Conservation (phyloP, 2,888 invertebrate genomes). For the Drosophila parthenogenetica region DNA sequence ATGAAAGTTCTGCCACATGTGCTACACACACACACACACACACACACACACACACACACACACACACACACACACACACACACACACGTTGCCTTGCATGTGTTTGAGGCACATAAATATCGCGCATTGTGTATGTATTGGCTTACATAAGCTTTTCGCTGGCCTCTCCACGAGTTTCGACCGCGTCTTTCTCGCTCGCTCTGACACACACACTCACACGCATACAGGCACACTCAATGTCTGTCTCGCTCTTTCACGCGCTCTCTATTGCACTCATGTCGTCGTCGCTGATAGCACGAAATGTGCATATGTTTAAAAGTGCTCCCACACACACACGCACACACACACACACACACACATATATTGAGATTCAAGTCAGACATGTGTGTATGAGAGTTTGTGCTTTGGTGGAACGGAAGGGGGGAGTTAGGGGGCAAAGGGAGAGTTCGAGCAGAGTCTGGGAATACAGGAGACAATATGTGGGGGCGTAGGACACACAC, state of each 20-base stretch:
- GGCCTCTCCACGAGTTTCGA: constrained; percentile 64
- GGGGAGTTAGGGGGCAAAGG: too few species aligned
- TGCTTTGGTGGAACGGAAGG: constrained; percentile 30
- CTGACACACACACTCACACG: constrained; percentile 31
- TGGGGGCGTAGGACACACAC: constrained; percentile 55
- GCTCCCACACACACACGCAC: constrained; percentile 59
- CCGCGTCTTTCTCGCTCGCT: constrained; percentile 39
- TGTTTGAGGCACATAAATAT: constrained; percentile 57
- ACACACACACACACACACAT: constrained; percentile 20
- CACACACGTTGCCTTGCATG: constrained; percentile 13
- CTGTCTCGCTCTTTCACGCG: constrained; percentile 48
- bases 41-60: constrained; percentile 44
- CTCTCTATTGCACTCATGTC: constrained; percentile 62
- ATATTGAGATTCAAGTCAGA: constrained; percentile 26
- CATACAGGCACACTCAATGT: background rate
- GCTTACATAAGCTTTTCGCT: constrained; percentile 77
- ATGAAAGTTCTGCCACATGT: constrained; percentile 63
- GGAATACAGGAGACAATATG: constrained; percentile 66
- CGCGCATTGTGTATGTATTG: constrained; percentile 78
- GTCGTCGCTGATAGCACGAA: constrained; percentile 77
- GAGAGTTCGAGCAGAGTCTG: background rate
- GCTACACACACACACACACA: constrained; percentile 41
- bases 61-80: constrained; percentile 36
- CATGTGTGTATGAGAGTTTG: constrained; percentile 25
- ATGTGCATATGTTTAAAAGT: constrained; percentile 80